Evolutionary conservation across 2,888 invertebrate species (phyloP), one percentile per base, ranked within the genome.

Genomic region (Tetheella fluctuosa): DNA sequence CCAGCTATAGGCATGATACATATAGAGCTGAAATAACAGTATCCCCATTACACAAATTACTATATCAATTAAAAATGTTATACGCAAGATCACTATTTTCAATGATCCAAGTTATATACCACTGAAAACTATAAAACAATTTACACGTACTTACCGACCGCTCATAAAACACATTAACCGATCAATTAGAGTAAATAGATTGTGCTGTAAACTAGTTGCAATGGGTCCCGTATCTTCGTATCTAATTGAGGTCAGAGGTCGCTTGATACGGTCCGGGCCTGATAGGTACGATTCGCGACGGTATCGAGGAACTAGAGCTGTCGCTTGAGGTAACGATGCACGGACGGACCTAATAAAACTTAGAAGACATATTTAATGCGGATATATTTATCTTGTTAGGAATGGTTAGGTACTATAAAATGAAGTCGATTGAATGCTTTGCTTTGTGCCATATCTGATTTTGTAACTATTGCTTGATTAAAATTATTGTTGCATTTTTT

Each of bases 201-300:
- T 69, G 69, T 67, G 62, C 60, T 66, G 70, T 76, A 70, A 68
- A 73, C 68, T 70, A 64, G 69, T 69, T 54, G 59, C 58, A 58
- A 58, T 53, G 61, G 66, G 67, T 61, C 64, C 58, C 71, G 71
- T 71, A 77, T 70, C 73, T 67, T 60, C 59, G 62, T 60, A 73
- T 77, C 76, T 77, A 77, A 77, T 79, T 79, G 74, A 71, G 79
- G 77, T 77, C 70, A 66, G 23, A 62, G 78, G 79, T 79, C 66
- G 54, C 55, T 48, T 63, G 74, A 75, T 76, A 70, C 70, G 69
- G 66, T 67, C 61, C 58, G 61, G 64, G 42, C 53, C 57, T 61
- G 64, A 63, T 42, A n/a, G n/a, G n/a, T n/a, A 4, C 54, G 59
- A 66, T 61, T 61, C 59, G 63, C 64, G 63, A 60, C 67, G 59